These are phyloP conservation scores for Armadillidium nasatum DNA, from an alignment of 1,140 invertebrate species.

Conservation along the genomic window DNA sequence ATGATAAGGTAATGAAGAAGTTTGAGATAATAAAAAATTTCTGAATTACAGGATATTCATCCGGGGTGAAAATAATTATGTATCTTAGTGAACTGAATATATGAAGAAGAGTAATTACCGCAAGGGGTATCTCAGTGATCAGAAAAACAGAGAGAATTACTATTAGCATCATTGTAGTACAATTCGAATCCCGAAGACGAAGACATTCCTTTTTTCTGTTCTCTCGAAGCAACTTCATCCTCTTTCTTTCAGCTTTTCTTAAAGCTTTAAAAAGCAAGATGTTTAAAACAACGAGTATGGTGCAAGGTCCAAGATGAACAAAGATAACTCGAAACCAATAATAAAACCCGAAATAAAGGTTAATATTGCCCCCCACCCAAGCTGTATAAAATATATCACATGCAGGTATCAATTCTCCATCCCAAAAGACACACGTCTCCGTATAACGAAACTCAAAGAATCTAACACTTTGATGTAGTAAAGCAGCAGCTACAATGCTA, in stretches of 20 bases:
- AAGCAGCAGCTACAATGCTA: conserved; percentile 67
- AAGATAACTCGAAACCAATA: conserved; percentile 82
- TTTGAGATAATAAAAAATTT: conserved; percentile 80
- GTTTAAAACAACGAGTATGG: conserved; percentile 81
- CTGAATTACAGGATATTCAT: conserved; percentile 77
- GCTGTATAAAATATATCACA: conserved; percentile 51
- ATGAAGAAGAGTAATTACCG: conserved; percentile 77
- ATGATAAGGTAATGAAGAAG: conserved; percentile 84
- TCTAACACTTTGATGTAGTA: conserved; percentile 66
- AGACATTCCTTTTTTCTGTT: conserved; percentile 66
- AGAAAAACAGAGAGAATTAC: conserved; percentile 88
- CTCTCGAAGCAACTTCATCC: conserved; percentile 66
- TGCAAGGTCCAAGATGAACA: conserved; percentile 83
- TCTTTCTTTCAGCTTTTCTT: conserved; percentile 69
- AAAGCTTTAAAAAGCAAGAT: conserved; percentile 78
- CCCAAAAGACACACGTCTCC: not conserved
- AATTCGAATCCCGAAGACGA: conserved; percentile 74
- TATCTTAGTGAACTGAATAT: conserved; percentile 65
- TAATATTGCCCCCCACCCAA: conserved; percentile 61
- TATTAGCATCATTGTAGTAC: conserved; percentile 89
- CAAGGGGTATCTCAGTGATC: conserved; percentile 83
- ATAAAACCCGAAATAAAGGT: conserved; percentile 74
- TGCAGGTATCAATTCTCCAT: conserved; percentile 25
- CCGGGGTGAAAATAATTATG: conserved; percentile 48
- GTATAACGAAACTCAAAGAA: conserved; percentile 63